Evolutionary conservation across 2,888 invertebrate species (phyloP), one percentile per base, ranked within the genome.

Genomic region (Drosophila anomelani): DNA sequence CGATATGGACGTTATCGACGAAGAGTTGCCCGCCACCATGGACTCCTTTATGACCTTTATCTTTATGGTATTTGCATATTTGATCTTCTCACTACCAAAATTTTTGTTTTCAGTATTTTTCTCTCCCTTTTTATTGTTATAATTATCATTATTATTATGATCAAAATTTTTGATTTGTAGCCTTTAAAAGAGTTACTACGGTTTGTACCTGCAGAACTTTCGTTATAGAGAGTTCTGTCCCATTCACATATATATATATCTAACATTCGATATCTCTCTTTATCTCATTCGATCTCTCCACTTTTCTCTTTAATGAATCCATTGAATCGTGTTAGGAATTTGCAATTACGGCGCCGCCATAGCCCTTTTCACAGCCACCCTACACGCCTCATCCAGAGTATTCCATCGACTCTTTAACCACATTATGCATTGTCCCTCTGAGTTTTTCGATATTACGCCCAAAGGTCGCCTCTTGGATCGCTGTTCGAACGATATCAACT

Each of bases 1-100:
- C 93, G 96, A 96, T 92, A 93, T 95, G 88, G 94, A 95, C 87
- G 94, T 94, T 78, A 91, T 95, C 84, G 95, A 96, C 92, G 94
- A 94, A 85, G 93, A 94, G 77, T 92, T 95, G 75, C 94, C 95
- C 73, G 90, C 90, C 76, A 93, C 93, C 75, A 78, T 94, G 85
- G 93, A 93, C 76, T 90, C 92, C 84, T 93, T 93, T 91, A 83
- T 93, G 75, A 83, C 91, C 85, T 92, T 92, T 86, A 85, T 93
- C 71, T 93, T 92, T 92, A 90, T 92, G 93, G 93, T 93, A 85
- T 85, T 67, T 69, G 64, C 64, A 75, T 63, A 64, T 59, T 56
- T 61, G 53, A 64, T 71, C 69, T 53, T 12, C 15, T 29, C 20
- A 41, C 20, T 3, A 49, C 0, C n/a, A 6, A 10, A 29, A 29